Evolutionary conservation across 2,797 vertebrate genomes (phyloP).

Genomic region (Poecilia velifera): DNA sequence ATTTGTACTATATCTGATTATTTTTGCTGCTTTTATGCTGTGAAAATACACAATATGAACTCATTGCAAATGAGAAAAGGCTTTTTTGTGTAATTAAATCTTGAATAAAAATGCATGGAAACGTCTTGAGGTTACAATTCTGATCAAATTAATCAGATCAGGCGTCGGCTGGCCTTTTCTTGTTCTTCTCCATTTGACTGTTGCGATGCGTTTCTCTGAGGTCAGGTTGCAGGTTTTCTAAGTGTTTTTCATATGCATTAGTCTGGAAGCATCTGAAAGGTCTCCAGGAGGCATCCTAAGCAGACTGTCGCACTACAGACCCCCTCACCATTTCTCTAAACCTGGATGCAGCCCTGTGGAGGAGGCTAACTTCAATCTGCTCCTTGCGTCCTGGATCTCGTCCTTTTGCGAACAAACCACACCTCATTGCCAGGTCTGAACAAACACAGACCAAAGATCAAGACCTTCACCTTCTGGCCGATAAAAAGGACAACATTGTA

Average conservation of each 20-base stretch:
- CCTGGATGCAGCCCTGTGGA: not conserved
- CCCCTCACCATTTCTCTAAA: not conserved
- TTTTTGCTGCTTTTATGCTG: not conserved
- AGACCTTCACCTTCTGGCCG: not conserved
- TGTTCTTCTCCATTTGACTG: not conserved
- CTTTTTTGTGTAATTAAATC: not conserved
- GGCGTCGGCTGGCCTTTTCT: conserved; percentile 22
- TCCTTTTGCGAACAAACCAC: not conserved
- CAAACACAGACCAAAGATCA: not conserved
- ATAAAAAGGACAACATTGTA: not conserved
- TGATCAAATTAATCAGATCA: conserved; percentile 39
- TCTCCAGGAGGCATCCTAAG: not conserved
- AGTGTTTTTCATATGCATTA: not conserved
- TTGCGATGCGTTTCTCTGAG: not conserved
- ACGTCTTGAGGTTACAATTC: conserved; percentile 3
- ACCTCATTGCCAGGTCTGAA: not conserved
- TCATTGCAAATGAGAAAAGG: not conserved
- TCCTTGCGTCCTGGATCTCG: not conserved
- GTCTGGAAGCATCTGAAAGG: not conserved
- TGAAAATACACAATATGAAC: not conserved
- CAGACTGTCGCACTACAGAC: not conserved
- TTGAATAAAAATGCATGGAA: conserved; percentile 1
- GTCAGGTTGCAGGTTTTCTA: not conserved
- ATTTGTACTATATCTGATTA: not conserved
- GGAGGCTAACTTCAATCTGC: not conserved